Conservation (phyloP, 2,888 invertebrate species). For the Drosophila vallismaia region DNA sequence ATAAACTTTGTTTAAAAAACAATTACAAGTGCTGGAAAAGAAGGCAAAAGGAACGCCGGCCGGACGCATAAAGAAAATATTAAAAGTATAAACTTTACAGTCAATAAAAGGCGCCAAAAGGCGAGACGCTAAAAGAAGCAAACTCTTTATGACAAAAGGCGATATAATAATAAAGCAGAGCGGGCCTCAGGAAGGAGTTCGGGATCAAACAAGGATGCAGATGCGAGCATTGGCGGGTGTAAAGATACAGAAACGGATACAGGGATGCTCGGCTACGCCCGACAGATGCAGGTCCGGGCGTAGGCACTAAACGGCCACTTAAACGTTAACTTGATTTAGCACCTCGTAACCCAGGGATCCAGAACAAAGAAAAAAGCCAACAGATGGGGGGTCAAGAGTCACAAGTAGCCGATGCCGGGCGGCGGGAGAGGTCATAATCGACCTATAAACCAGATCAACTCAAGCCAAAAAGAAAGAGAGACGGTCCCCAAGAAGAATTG, state of each 20-base stretch:
- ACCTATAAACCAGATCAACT: slow-evolving; percentile 62
- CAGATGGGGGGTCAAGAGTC: slow-evolving; percentile 32
- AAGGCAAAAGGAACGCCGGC: slow-evolving; percentile 29
- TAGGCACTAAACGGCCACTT: slow-evolving; percentile 78
- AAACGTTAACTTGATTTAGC: slow-evolving; percentile 78
- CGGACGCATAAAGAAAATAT: slow-evolving; percentile 46
- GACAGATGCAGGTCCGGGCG: slow-evolving; percentile 32
- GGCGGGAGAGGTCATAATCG: slow-evolving; percentile 26
- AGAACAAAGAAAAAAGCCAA: slow-evolving; percentile 29
- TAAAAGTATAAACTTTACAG: slow-evolving; percentile 54
- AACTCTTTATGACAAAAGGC: slow-evolving; percentile 76
- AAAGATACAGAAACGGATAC: slow-evolving; percentile 3
- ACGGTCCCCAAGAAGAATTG: slow-evolving; percentile 22
- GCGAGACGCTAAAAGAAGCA: slow-evolving; percentile 66
- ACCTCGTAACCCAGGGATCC: slow-evolving; percentile 65
- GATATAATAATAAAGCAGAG: slow-evolving; percentile 66
- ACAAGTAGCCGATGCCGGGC: slow-evolving; percentile 11
- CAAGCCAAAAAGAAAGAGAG: slow-evolving; percentile 6
- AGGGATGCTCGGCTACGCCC: not conserved
- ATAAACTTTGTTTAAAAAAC: slow-evolving; percentile 78
- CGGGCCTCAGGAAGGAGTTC: slow-evolving; percentile 6
- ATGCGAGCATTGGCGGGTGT: not conserved
- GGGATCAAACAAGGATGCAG: slow-evolving; percentile 21
- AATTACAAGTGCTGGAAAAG: slow-evolving; percentile 65
- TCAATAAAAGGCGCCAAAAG: slow-evolving; percentile 68